Base-by-base conservation (phyloP, 1,140 invertebrate species). In the Trichomalopsis sarcophagae region DNA sequence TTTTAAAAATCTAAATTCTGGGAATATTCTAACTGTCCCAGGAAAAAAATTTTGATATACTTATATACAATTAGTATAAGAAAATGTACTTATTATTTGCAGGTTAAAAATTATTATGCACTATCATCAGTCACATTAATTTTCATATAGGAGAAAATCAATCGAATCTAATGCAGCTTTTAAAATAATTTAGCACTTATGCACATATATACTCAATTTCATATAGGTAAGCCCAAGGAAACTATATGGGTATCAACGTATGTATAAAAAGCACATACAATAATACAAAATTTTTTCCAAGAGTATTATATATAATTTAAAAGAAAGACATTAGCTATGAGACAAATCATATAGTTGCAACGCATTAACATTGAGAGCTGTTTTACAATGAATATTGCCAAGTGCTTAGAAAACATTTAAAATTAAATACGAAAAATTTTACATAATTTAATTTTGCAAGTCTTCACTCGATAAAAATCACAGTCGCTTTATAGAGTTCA, bases 311-410 rank as follows among this genome's bases (percentile, higher is more conserved):
- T 62, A 82, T 84, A 71, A 55, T 74, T 13, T 50, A 84, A 87
- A 86, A 75, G 36, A 62, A 62, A 62, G 55, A 71, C 13, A 82
- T 84, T 77, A 69, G 50, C 69, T n/a, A 68, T 74, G 78, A 36
- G 71, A 85, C 6, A 80, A 68, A 33, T 14, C 47, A 69, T 82
- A 80, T 74, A 85, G 9, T 87, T 7, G 7, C 78, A 82, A 17
- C 55, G 11, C 62, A 66, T 85, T 76, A 76, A 86, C 27, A 82
- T 17, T 79, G 69, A 71, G 36, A 73, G 14, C n/a, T 66, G 82
- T 85, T 87, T 84, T 87, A 88, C 66, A 82, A 76, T 86, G 9
- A 84, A 82, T 84, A 84, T 81, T 82, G 75, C 50, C 17, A 30
- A 81, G 23, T 76, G 9, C 10, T 76, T 78, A 76, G 66, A 78